Evolutionary conservation across 2,797 vertebrate genomes (phyloP), one percentile per base, ranked within the genome.

Genomic region (Percopsis omiscomaycus): DNA sequence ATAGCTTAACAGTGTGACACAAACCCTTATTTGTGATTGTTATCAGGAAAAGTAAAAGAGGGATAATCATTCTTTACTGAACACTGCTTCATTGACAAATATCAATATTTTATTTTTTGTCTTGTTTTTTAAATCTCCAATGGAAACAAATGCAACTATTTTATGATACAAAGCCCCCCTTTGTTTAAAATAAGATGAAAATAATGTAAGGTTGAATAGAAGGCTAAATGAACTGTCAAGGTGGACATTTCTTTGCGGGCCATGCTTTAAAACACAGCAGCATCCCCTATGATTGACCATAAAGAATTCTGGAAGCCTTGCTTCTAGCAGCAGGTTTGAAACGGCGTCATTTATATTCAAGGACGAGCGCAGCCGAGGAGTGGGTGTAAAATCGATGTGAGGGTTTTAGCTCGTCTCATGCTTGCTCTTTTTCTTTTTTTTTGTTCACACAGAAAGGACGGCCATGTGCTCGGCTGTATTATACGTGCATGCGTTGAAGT

Each of bases 261-360:
- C 55, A 71, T 77, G 82, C 77, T 79, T n/a, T 29, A 77, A 83
- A 86, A 84, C 84, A 68, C 61, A 80, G 67, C 75, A 64, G 84
- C 84, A 89, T 86, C 57, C 80, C 81, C 67, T 10, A 37, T 65
- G 84, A 87, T 78, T 37, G 77, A 68, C 70, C 66, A 53, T 59
- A 62, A 74, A 84, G 66, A 82, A 83, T 71, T 84, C 72, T 68
- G 64, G 74, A 79, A 73, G 80, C 61, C 71, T 66, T 47, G 69
- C 62, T 65, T 69, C 78, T 67, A 77, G 32, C 74, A 80, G 85
- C 66, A 80, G 79, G 76, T 29, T 79, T 78, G 78, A 79, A 55
- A 78, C 73, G 2, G 30, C 60, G 58, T 82, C 74, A 84, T 89
- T 88, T 86, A 88, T 84, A 88, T 89, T 89, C 88, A 88, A 86